Base-by-base conservation (phyloP, 2,797 vertebrate species). In the Eospalax fontanierii region DNA sequence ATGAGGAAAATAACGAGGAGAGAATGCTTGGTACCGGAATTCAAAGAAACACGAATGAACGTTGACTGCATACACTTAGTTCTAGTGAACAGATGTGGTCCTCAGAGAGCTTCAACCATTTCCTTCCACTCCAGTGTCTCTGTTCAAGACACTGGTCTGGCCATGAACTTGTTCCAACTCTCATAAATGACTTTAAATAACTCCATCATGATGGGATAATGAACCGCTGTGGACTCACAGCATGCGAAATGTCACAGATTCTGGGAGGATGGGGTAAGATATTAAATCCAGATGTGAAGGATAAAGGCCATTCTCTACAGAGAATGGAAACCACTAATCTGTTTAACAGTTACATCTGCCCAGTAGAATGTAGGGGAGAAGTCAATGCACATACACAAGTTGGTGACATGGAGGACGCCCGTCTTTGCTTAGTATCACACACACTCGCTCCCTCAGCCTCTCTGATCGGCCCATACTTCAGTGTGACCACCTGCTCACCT, bases 51-150 rank as follows among this genome's bases (percentile, higher is more conserved):
- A 7, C 14, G 1, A 54, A 14, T 54, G 50, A 54, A 14, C 14
- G 12, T 7, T 54, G 50, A n/a, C n/a, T n/a, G 5, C 43, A 12
- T 12, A 1, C 33, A 59, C 33, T 79, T n/a, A 21, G 5, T 38
- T 59, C 0, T 7, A 30, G 2, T 26, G 76, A 38, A 30, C 14
- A 43, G 3, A 24, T 1, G 0, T 3, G 2, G 4, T 7, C 15
- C 35, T 12, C 11, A 6, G 46, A 2, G 1, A 26, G 10, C 30
- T 10, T 12, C 1, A 16, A 35, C 33, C 4, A 2, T 28, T 26
- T 59, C 35, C 66, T 24, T 24, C 26, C 6, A 28, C 26, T 68
- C n/a, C 35, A 1, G 1, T 15, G 7, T 38, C 30, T 76, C 16
- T 82, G 15, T 33, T 38, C 21, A 5, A 54, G 61, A 40, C 57